These are phyloP conservation scores for Limnodromus scolopaceus DNA, from an alignment of 2,797 vertebrate species.

Conservation along the genomic window DNA sequence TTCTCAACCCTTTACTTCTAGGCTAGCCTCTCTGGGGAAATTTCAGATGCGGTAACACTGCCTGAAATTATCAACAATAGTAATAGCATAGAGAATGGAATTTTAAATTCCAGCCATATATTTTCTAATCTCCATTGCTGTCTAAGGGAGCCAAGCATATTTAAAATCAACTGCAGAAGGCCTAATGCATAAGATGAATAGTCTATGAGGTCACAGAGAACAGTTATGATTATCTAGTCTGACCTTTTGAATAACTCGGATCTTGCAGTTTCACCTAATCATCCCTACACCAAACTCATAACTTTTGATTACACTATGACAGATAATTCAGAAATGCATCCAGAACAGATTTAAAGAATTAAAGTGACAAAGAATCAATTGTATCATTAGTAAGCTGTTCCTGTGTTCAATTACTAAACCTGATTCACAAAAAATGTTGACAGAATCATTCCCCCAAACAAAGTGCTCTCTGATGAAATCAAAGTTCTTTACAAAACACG, in stretches of 20 bases:
- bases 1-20: not conserved
- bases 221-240: constrained; percentile 16
- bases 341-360: constrained; percentile 10
- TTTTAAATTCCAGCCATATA: constrained; percentile 20
- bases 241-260: constrained; percentile 42
- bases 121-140: constrained; percentile 6
- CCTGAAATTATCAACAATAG: constrained; percentile 4
- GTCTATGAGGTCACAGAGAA: constrained; percentile 2
- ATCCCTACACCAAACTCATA: not conserved
- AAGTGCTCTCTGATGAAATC: not conserved
- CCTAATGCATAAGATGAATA: constrained; percentile 17
- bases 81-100: not conserved
- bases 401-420: not conserved
- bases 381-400: not conserved
- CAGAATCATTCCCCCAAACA: not conserved
- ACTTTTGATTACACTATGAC: not conserved
- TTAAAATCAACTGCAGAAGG: constrained; percentile 25
- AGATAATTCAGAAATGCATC: not conserved
- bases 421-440: not conserved
- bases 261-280: constrained; percentile 26
- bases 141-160: not conserved
- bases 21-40: not conserved
- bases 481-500: not conserved
- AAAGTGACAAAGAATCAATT: constrained; percentile 25
- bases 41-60: not conserved